Conservation (phyloP, 2,888 invertebrate species). For the Chymomyza caudatula region DNA sequence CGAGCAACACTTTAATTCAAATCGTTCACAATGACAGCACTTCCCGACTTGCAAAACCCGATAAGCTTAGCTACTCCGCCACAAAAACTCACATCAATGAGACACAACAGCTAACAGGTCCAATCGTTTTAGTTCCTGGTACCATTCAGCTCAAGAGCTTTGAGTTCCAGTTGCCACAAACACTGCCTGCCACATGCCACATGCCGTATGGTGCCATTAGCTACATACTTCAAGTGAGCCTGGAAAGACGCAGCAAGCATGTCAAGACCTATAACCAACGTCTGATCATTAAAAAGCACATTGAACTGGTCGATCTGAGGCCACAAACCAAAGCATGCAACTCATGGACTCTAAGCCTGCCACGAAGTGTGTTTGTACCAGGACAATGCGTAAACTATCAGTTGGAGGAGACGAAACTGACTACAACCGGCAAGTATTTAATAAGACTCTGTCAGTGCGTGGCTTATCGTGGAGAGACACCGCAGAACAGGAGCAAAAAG, state of each 20-base stretch:
- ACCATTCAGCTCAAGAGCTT: slow-evolving; percentile 28
- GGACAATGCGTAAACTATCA: slow-evolving; percentile 52
- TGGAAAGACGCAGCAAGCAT: slow-evolving; percentile 47
- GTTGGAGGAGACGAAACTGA: slow-evolving; percentile 13
- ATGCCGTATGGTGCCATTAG: slow-evolving; percentile 41
- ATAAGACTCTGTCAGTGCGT: slow-evolving; percentile 51
- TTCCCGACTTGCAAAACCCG: slow-evolving; percentile 13
- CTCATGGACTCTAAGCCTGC: slow-evolving; percentile 22
- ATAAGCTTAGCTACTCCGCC: slow-evolving; percentile 26
- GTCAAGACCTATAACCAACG: slow-evolving; percentile 48
- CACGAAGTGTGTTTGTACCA: slow-evolving; percentile 56
- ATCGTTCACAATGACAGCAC: slow-evolving; percentile 60
- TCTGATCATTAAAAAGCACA: slow-evolving; percentile 41
- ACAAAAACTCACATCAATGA: slow-evolving; percentile 35
- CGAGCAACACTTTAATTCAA: slow-evolving; percentile 8
- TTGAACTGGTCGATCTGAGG: slow-evolving; percentile 41
- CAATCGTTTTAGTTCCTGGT: slow-evolving; percentile 19
- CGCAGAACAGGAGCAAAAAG: slow-evolving; percentile 35
- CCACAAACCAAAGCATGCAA: slow-evolving; percentile 8
- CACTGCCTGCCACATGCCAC: slow-evolving; percentile 47
- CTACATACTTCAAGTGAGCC: slow-evolving; percentile 38
- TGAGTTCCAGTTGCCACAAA: slow-evolving; percentile 42
- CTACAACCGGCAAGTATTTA: neutral
- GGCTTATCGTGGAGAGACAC: slow-evolving; percentile 36
- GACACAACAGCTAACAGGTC: slow-evolving; percentile 18